A percentile compares a stretch with the other conserved stretches of the same genome.
These are phyloP conservation scores for Oostethus manadensis DNA, from an alignment of 2,113 vertebrate genomes.

Conservation along the genomic window DNA sequence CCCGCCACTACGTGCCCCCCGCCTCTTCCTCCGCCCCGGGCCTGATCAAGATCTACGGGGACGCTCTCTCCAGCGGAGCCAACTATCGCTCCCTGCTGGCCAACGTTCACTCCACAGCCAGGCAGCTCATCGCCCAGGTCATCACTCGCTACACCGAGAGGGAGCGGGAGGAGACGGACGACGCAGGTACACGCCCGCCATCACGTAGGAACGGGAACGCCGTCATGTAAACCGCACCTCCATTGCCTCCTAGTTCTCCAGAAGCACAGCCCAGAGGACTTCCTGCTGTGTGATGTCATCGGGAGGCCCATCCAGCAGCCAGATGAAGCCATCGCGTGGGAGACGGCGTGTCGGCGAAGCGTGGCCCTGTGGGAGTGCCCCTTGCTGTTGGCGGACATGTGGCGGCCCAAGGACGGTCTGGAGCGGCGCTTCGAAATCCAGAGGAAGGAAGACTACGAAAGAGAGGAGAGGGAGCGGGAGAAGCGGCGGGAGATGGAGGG, in stretches of 20 bases:
- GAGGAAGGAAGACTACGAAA: slow-evolving; percentile 80
- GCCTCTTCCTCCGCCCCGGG: slow-evolving; percentile 74
- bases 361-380: slow-evolving; percentile 83
- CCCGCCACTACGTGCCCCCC: slow-evolving; percentile 73
- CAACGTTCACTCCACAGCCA: slow-evolving; percentile 69
- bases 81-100: slow-evolving; percentile 78
- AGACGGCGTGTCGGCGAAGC: slow-evolving; percentile 80
- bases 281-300: slow-evolving; percentile 82
- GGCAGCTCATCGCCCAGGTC: slow-evolving; percentile 75
- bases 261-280: slow-evolving; percentile 74
- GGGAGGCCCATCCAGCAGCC: slow-evolving; percentile 73
- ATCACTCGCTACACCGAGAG: slow-evolving; percentile 77
- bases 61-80: slow-evolving; percentile 74
- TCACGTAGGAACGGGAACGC: slow-evolving; percentile 26
- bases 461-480: slow-evolving; percentile 73
- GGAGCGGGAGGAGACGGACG: slow-evolving; percentile 71
- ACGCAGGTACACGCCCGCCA: slow-evolving; percentile 58
- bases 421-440: slow-evolving; percentile 88
- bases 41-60: slow-evolving; percentile 77
- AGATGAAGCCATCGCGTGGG: slow-evolving; percentile 74
- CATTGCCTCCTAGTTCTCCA: slow-evolving; percentile 67
- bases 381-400: slow-evolving; percentile 85
- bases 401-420: slow-evolving; percentile 86
- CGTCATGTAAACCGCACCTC: slow-evolving; percentile 21
- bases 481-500: slow-evolving; percentile 69